Evolutionary conservation across 2,888 invertebrate genomes (phyloP), one percentile per base, ranked within the genome.

Genomic region (Pherbina coryleti): DNA sequence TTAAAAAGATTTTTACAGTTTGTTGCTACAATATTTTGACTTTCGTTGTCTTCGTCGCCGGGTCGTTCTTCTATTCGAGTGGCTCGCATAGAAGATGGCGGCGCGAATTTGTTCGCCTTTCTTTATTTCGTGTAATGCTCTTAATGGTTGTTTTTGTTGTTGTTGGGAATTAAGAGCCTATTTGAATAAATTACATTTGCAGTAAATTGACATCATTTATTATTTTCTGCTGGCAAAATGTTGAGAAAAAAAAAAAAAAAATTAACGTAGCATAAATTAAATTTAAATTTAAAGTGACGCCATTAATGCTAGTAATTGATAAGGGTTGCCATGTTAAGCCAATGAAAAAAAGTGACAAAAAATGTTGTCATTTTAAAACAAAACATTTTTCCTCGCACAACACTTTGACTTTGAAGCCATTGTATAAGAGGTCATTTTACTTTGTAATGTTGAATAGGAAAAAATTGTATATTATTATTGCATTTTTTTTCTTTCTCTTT

Each of bases 121-220:
- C 0, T 3, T 31, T 17, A 14, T 31, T 31, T 64, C 3, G 31
- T 34, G 9, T 64, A 25, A 8, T 28, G 8, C n/a, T 31, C n/a
- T 34, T 34, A n/a, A n/a, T 31, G 31, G 37, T 34, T 17, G 19
- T 31, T 31, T 19, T 14, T 66, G 64, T 66, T 49, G 9, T 49
- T 67, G 69, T 25, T 14, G 69, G 14, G 51, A 51, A 49, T 25
- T 69, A 22, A 49, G 69, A 69, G 69, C 22, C 69, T 51, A 69
- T 69, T 69, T 69, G 49, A 69, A 69, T 69, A 69, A 69, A 69
- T 69, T 69, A 69, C 31, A 69, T 69, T 69, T 69, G 69, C 69
- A 69, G 51, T 49, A 69, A 69, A 69, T 69, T 69, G 69, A 49
- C 69, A 51, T 22, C 69, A 51, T 69, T 69, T 51, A 49, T 69